phyloP scores from a whole-genome alignment of 2,888 invertebrate genomes.

The Macrosiphum euphorbiae region DNA sequence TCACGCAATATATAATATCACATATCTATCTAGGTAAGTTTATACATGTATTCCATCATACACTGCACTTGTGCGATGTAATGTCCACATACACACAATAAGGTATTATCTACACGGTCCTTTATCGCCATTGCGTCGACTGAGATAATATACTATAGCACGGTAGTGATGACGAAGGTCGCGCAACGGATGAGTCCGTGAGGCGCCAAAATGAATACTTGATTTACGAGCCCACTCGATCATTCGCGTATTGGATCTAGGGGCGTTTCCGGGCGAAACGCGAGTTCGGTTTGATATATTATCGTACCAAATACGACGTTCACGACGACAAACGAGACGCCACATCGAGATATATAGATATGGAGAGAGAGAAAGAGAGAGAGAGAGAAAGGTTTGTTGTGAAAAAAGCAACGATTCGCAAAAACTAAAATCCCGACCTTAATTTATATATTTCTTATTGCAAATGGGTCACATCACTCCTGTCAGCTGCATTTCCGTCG shows the following conservation, averaged over 20 bases:
- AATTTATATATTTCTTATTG: neutral
- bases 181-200: neutral
- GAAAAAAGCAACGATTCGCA: neutral
- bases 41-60: neutral
- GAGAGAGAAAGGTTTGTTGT: neutral
- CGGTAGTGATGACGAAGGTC: neutral
- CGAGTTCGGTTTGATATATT: neutral
- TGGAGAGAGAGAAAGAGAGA: neutral
- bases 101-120: neutral
- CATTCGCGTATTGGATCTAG: neutral
- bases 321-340: neutral
- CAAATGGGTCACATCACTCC: neutral
- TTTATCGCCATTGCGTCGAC: neutral
- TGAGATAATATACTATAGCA: neutral
- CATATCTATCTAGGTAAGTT: neutral
- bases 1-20: neutral
- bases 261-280: neutral
- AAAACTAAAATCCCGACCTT: neutral
- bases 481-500: neutral
- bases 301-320: neutral
- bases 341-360: neutral
- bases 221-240: conserved; percentile 9
- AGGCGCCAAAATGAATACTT: neutral
- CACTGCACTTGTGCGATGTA: neutral
- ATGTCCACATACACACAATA: neutral